Conservation (phyloP, 2,888 invertebrate species). For the Ganaspis brasiliensis region DNA sequence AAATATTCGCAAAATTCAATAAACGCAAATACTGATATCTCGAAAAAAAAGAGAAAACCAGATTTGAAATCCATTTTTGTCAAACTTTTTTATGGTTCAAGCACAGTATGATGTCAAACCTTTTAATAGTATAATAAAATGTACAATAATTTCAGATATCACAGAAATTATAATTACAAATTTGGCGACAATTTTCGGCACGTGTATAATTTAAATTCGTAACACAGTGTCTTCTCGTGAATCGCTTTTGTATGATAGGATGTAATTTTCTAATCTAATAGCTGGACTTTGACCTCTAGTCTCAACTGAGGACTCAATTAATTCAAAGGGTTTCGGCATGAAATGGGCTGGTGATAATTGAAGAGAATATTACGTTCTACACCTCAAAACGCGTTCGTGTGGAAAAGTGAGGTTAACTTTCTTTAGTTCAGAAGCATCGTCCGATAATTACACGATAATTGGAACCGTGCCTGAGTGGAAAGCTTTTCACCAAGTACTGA, state of each 20-base stretch:
- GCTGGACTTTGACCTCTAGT: constrained; percentile 46
- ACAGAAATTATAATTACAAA: too few relatives aligned
- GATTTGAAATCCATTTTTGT: too few relatives aligned
- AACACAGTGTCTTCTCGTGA: background rate
- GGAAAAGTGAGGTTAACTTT: constrained; percentile 61
- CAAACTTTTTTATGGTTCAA: too few relatives aligned
- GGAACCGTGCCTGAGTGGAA: constrained; percentile 41
- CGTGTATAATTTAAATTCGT: background rate
- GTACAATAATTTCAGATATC: background rate
- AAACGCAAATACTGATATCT: too few relatives aligned
- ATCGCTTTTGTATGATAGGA: background rate
- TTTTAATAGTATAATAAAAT: too few relatives aligned
- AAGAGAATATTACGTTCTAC: constrained; percentile 55
- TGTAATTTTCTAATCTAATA: constrained; percentile 10
- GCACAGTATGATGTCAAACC: too few relatives aligned
- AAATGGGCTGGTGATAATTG: constrained; percentile 64
- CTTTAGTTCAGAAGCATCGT: constrained; percentile 43
- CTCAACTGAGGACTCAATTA: constrained; percentile 59
- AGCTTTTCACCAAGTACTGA: constrained; percentile 31
- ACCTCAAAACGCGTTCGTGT: constrained; percentile 52
- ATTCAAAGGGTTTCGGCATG: constrained; percentile 61
- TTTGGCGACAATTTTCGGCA: too few relatives aligned
- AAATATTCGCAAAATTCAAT: too few relatives aligned
- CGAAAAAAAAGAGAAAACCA: too few relatives aligned
- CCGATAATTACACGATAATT: constrained; percentile 42